Evolutionary conservation across 2,113 vertebrate genomes (phyloP).

Genomic region (Upupa epops): DNA sequence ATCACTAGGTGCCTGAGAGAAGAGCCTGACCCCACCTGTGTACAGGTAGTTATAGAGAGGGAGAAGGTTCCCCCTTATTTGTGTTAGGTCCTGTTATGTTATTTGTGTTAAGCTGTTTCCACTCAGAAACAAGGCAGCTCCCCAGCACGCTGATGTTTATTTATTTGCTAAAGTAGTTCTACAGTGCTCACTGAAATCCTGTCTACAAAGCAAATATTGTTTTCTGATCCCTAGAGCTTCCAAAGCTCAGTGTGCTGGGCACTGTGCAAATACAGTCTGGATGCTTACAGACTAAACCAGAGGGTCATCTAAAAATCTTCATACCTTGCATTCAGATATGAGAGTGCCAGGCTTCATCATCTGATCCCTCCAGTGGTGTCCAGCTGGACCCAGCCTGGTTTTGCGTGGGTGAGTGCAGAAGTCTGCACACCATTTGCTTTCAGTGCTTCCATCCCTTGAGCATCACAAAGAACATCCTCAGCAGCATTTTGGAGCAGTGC

Average conservation of each 20-base stretch:
- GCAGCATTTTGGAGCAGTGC: background rate
- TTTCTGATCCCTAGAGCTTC: background rate
- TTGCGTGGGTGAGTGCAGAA: background rate
- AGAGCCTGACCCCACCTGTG: too few species aligned
- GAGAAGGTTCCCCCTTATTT: too few species aligned
- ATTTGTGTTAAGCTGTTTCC: slow-evolving; percentile 21
- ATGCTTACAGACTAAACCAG: background rate
- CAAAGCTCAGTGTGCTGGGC: background rate
- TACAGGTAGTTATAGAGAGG: too few species aligned
- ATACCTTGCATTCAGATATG: background rate
- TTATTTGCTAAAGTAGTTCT: slow-evolving; percentile 26
- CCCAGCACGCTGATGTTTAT: slow-evolving; percentile 34
- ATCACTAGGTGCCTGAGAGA: too few species aligned
- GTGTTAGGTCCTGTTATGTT: too few species aligned
- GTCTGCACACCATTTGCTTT: background rate
- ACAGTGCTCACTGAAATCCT: background rate
- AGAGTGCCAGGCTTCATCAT: background rate
- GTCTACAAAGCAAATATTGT: background rate
- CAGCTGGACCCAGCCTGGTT: background rate
- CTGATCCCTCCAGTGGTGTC: background rate
- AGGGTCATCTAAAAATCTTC: background rate
- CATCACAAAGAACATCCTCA: background rate
- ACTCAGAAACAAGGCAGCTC: slow-evolving; percentile 20
- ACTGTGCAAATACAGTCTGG: background rate
- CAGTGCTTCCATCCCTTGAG: background rate